Base-by-base conservation (phyloP, 92 coral and sea anemone genomes). In the Epizoanthus fatuus region DNA sequence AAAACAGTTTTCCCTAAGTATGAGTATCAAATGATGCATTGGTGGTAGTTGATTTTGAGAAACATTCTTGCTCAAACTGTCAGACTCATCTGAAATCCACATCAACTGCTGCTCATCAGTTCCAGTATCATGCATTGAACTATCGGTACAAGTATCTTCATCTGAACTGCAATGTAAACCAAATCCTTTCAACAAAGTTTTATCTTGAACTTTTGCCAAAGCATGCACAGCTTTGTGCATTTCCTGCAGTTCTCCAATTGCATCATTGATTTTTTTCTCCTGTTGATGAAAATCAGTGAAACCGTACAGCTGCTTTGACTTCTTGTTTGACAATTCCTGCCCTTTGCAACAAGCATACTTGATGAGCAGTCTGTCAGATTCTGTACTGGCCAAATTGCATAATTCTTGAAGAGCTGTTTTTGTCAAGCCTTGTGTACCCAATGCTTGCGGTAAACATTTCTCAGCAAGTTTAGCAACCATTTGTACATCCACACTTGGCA, bases 271-370 rank as follows among this genome's bases (percentile, higher is more conserved):
- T 72, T 57, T 75, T 70, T 15, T 22, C 62, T 84, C 53, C 73
- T 87, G 81, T 45, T 35, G 47, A 62, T 68, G 57, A 63, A 91
- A 87, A 82, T 87, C 53, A 8, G 84, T 54, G 86, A 91, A 91
- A 45, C 94, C 94, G 66, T 87, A 87, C 7, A 91, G 73, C 39
- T 86, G 44, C 58, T 85, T 79, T 17, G 86, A 45, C 51, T 80
- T 59, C 80, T 70, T 71, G 57, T 72, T 87, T 59, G 83, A 87
- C 80, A 87, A 65, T 55, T 60, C 64, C 44, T 80, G 86, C 15
- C 86, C 91, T 81, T 81, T 87, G 73, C 91, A 87, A 20, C 86
- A 80, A 53, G 86, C 86, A 19, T 70, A 87, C 69, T 87, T 80
- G 39, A 80, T 80, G 40, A 85, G 67, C 49, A 85, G 86, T 80